A percentile compares a stretch with the other conserved stretches of the same genome.
Evolutionary conservation across 2,797 vertebrate species (phyloP).

Genomic region (Falco berigora): DNA sequence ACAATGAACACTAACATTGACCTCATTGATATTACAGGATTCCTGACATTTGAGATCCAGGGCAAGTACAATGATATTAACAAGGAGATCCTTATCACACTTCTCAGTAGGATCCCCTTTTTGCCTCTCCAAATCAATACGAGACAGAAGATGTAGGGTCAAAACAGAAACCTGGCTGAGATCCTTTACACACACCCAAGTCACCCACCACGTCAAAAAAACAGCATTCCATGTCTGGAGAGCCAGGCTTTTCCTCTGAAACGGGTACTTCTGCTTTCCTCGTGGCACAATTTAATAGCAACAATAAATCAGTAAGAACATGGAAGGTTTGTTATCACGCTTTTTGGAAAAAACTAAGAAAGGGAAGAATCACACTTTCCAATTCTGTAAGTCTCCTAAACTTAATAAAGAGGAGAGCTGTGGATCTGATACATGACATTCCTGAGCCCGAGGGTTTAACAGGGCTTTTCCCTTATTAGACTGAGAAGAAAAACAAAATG

Average conservation of each 20-base stretch:
- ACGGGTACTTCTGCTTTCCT: background rate
- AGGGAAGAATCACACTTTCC: background rate
- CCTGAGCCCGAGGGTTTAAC: background rate
- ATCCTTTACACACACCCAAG: background rate
- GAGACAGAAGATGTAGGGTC: background rate
- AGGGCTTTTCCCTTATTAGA: background rate
- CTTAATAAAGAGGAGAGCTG: background rate
- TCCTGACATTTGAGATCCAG: background rate
- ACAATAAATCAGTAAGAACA: background rate
- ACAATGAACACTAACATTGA: background rate
- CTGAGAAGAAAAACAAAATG: background rate
- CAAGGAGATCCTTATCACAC: background rate
- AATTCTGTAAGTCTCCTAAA: background rate
- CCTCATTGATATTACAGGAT: background rate
- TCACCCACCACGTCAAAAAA: background rate
- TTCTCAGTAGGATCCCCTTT: background rate
- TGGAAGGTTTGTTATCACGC: background rate
- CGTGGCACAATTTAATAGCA: conserved; percentile 2
- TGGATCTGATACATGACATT: background rate
- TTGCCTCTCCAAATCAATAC: background rate
- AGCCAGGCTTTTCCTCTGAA: background rate
- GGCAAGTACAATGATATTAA: background rate
- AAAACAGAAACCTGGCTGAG: background rate
- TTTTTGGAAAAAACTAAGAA: background rate
- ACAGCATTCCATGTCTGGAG: background rate